Percentiles rank a stretch among this genome's conserved stretches.
Evolutionary conservation across 1,140 invertebrate genomes (phyloP).

Genomic region (Drosophila carrolli): DNA sequence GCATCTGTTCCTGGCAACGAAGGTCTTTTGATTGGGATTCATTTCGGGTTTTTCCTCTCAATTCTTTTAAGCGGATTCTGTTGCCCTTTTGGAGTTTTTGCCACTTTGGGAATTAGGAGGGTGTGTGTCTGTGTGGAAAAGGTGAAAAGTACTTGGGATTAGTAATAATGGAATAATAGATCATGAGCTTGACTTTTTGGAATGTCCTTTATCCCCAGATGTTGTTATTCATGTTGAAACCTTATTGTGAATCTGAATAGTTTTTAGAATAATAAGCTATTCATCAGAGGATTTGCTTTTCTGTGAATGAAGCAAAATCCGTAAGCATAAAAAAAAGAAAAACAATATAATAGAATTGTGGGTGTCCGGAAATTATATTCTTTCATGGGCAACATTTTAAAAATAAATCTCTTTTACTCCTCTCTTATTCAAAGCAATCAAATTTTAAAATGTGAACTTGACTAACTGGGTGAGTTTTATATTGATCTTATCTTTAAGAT

Average conservation of each 20-base stretch:
- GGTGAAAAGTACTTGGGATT: slow-evolving; percentile 72
- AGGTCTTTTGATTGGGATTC: slow-evolving; percentile 45
- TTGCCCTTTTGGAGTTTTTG: slow-evolving; percentile 53
- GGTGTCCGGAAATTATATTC: too few species aligned
- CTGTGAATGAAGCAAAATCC: not conserved
- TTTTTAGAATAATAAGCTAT: not conserved
- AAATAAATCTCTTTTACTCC: not conserved
- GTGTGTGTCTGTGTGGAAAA: slow-evolving; percentile 17
- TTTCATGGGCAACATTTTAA: not conserved
- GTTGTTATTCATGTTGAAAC: slow-evolving; percentile 1
- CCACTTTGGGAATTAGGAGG: slow-evolving; percentile 34
- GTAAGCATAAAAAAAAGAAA: not conserved
- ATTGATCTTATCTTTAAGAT: slow-evolving; percentile 18
- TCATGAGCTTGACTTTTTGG: slow-evolving; percentile 26
- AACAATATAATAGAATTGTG: not conserved
- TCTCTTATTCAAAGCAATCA: not conserved
- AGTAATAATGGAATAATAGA: slow-evolving; percentile 52
- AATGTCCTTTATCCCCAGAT: slow-evolving; percentile 14
- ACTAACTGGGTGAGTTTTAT: not conserved
- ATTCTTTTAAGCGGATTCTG: slow-evolving; percentile 27
- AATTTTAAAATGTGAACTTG: not conserved
- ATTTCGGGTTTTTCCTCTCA: slow-evolving; percentile 39
- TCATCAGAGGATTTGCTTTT: not conserved
- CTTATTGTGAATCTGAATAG: slow-evolving; percentile 10
- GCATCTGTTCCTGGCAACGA: slow-evolving; percentile 64